phyloP scores from a whole-genome alignment of 2,888 invertebrate genomes.

The Platerodrilus igneus region DNA sequence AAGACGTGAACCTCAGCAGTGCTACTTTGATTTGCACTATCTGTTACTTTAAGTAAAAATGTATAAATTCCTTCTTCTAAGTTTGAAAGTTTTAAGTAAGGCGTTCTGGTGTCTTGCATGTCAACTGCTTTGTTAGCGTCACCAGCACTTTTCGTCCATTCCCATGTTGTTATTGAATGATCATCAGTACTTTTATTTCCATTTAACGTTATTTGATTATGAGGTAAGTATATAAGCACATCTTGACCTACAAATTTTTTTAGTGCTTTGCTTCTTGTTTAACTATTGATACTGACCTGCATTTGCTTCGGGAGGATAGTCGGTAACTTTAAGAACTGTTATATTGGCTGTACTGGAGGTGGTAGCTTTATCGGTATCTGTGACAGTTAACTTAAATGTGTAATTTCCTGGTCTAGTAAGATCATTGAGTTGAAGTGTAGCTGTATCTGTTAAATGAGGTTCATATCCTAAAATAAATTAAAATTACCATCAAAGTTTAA shows the following conservation, averaged over 20 bases:
- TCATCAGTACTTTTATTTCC: slow-evolving; percentile 91
- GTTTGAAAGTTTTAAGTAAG: slow-evolving; percentile 79
- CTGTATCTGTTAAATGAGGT: slow-evolving; percentile 70
- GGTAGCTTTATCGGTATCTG: slow-evolving; percentile 82
- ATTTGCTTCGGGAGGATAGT: slow-evolving; percentile 94
- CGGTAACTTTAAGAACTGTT: slow-evolving; percentile 83
- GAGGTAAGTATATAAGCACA: slow-evolving; percentile 84
- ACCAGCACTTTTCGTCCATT: slow-evolving; percentile 88
- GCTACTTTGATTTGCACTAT: slow-evolving; percentile 83
- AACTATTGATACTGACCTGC: slow-evolving; percentile 54
- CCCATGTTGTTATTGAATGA: slow-evolving; percentile 89
- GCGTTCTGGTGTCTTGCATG: slow-evolving; percentile 92
- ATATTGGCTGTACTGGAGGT: slow-evolving; percentile 85
- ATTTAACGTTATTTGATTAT: slow-evolving; percentile 68
- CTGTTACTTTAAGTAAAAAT: slow-evolving; percentile 88
- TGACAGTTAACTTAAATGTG: slow-evolving; percentile 84
- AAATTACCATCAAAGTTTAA: too few relatives aligned
- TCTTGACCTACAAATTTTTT: slow-evolving; percentile 62
- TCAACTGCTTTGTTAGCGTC: slow-evolving; percentile 89
- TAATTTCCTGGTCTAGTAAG: slow-evolving; percentile 84
- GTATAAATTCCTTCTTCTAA: slow-evolving; percentile 92
- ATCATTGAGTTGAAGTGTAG: slow-evolving; percentile 80
- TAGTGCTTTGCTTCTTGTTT: background rate
- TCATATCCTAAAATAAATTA: slow-evolving; percentile 63
- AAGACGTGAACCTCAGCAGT: slow-evolving; percentile 76